Evolutionary conservation across 2,888 invertebrate genomes (phyloP), one percentile per base, ranked within the genome.

Genomic region (Sesamia inferens): DNA sequence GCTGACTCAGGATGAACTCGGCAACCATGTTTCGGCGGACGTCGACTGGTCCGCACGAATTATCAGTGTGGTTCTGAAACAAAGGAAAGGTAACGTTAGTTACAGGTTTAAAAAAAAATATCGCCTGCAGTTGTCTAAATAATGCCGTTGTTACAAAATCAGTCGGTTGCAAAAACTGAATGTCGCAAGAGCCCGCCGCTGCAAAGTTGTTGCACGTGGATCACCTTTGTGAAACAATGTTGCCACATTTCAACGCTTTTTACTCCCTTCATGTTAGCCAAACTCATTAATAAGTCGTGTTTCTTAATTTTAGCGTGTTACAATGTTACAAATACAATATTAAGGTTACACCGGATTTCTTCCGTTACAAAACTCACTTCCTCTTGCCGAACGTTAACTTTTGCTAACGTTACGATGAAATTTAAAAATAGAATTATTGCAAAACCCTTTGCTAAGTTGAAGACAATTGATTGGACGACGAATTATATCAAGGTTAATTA

Each of bases 1-100:
- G 97, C 93, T 97, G 98, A 91, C 98, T 98, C 93, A 98, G 96
- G 91, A 98, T 97, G 94, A 98, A 98, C 97, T 98, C 98, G 94
- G 98, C 98, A 95, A 98, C 98, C 98, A 98, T 98, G 97, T 98
- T 98, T 96, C 97, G 97, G 95, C 97, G 97, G 95, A 95, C 95
- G 88, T 91, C 90, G 86, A 90, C 90, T 71, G 93, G 95, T 92
- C 96, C 96, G 96, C 95, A 93, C 93, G 93, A 92, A 91, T 95
- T 94, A 86, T 95, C 94, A 87, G 88, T 89, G 93, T 94, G 93
- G 91, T 92, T 94, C 96, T 96, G 95, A 79, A 96, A 96, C 95
- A 94, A 96, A 85, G 88, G 86, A 88, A 92, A 92, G 71, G 71
- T 89, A 86, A 92, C 90, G 89, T 95, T 89, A 95, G 89, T 91